phyloP scores from a whole-genome alignment of 2,888 invertebrate species.

The Halictus quadricinctus region DNA sequence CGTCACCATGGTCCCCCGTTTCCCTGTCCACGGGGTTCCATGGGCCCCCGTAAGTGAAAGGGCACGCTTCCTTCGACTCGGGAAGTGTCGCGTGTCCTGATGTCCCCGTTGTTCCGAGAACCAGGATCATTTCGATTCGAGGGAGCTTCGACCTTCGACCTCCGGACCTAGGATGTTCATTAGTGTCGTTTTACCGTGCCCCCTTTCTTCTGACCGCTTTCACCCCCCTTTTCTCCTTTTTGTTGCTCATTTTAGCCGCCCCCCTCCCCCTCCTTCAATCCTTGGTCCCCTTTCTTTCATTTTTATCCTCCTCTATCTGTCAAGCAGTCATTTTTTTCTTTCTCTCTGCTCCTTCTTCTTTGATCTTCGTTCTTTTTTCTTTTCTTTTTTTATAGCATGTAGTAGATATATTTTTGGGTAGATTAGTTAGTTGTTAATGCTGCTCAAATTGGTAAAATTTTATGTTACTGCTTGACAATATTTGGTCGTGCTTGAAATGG shows the following conservation, averaged over 20 bases:
- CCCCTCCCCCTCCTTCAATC: too few relatives aligned
- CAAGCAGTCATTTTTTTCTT: background rate
- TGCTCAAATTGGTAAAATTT: too few relatives aligned
- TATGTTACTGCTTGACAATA: too few relatives aligned
- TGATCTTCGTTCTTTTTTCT: background rate
- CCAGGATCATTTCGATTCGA: slow-evolving; percentile 49
- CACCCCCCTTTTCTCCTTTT: background rate
- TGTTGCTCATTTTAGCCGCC: background rate
- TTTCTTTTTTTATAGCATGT: background rate
- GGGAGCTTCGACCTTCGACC: slow-evolving; percentile 46
- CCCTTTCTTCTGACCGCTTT: background rate
- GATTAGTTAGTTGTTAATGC: background rate
- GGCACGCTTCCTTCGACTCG: slow-evolving; percentile 63
- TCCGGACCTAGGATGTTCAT: slow-evolving; percentile 26
- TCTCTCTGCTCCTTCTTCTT: too few relatives aligned
- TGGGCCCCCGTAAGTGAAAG: slow-evolving; percentile 27
- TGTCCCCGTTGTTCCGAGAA: slow-evolving; percentile 55
- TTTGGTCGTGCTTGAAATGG: too few relatives aligned
- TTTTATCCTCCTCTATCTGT: background rate
- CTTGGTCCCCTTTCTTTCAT: background rate
- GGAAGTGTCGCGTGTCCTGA: slow-evolving; percentile 71
- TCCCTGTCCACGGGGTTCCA: slow-evolving; percentile 35
- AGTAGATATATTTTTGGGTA: background rate
- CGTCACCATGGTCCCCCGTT: slow-evolving; percentile 49
- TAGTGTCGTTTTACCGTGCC: slow-evolving; percentile 34